Evolutionary conservation across 1,140 invertebrate species (phyloP), one percentile per base, ranked within the genome.

Genomic region (Marisa cornuarietis): DNA sequence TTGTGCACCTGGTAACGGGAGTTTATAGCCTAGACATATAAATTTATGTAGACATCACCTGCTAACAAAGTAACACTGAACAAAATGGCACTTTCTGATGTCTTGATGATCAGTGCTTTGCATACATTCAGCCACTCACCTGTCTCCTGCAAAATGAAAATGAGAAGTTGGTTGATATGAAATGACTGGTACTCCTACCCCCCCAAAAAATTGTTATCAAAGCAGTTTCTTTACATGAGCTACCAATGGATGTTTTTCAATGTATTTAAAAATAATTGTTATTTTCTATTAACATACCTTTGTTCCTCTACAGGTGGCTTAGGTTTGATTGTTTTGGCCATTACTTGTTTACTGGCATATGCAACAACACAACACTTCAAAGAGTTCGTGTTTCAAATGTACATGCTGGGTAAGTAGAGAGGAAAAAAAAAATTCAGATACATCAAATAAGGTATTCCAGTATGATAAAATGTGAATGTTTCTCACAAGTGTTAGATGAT

Each of bases 301-400:
- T 58, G 54, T 58, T 3, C 31, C 89, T 86, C 92, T 92, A 79
- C 89, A 96, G 95, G 89, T 96, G 95, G 92, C 95, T 97, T 49
- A 94, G 95, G 49, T 97, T 97, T 92, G 96, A 97, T 90, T 93
- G 93, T 78, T 92, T 95, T 63, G 96, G 96, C 58, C 94, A 94
- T 83, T 95, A 95, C 90, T 88, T 97, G 22, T 95, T 96, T 83
- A 97, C 96, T 3, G 96, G 95, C 18, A 96, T 97, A 85, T 94
- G 94, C 14, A 95, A 95, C 90, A 92, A 84, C 79, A 83, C 85
- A 16, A 86, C 86, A 42, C 79, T 86, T 14, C 82, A 85, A 31
- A 79, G 83, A 24, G 81, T 83, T 52, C 63, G 71, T 14, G 61
- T 78, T 6, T 62, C 82, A 20, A 79, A 81, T 78, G 82, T 86